These are phyloP conservation scores for Chelonia mydas DNA, from an alignment of 2,797 vertebrate species.

Conservation along the genomic window DNA sequence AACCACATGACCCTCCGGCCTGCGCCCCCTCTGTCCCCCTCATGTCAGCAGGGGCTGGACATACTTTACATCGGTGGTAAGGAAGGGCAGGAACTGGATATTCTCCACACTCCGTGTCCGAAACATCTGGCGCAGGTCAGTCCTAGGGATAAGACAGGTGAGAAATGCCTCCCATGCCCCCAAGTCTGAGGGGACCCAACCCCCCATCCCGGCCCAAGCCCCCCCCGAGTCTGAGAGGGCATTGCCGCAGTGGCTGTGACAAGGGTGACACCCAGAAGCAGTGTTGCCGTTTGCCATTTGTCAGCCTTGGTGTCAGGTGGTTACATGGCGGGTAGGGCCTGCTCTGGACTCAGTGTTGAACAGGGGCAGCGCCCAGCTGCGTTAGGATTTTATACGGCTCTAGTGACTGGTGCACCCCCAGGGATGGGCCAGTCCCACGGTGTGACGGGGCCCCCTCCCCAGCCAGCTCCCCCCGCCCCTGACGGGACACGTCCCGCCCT, in stretches of 20 bases:
- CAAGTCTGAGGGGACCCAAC: not conserved
- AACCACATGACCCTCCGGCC: not conserved
- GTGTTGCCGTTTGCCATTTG: not conserved
- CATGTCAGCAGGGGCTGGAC: not conserved
- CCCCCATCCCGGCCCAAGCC: not conserved
- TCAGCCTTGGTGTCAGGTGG: no score
- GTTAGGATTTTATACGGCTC: not conserved
- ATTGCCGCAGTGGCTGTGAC: not conserved
- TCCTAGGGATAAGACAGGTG: conserved; percentile 56
- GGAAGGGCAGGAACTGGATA: conserved; percentile 89
- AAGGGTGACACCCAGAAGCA: not conserved
- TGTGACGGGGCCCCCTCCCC: no score
- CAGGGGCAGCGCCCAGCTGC: no score
- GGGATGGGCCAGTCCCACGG: not conserved
- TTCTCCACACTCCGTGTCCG: conserved; percentile 87
- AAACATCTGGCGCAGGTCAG: conserved; percentile 85
- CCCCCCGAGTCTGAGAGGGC: not conserved
- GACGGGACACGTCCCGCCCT: no score
- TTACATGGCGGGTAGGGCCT: no score
- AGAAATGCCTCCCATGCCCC: not conserved
- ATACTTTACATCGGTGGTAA: conserved; percentile 83
- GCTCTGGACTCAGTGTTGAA: not conserved
- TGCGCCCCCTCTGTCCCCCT: no score
- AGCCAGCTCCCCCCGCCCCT: no score
- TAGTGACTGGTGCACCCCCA: not conserved